phyloP scores from a whole-genome alignment of 2,113 vertebrate genomes.

The Ceyx cyanopectus region DNA sequence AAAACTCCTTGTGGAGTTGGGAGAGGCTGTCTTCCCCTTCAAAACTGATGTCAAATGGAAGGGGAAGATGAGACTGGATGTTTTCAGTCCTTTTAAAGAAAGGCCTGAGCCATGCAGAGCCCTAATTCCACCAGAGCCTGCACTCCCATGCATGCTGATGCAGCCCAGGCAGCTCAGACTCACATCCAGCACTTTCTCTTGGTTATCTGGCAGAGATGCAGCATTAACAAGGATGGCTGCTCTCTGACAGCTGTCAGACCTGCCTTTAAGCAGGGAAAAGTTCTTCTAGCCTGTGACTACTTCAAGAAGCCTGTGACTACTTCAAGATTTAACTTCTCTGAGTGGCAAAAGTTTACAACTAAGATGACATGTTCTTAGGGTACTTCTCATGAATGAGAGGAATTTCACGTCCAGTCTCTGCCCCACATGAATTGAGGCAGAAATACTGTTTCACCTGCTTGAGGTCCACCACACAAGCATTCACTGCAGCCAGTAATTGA shows the following conservation, averaged over 20 bases:
- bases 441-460: background rate
- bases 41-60: background rate
- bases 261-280: background rate
- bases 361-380: fast-evolving
- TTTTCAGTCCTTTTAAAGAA: background rate
- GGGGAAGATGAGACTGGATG: fast-evolving
- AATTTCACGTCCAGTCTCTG: background rate
- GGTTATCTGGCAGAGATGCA: background rate
- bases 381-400: background rate
- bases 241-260: background rate
- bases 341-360: background rate
- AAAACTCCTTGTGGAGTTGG: background rate
- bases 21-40: background rate
- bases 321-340: background rate
- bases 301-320: background rate
- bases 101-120: background rate
- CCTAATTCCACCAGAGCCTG: no score
- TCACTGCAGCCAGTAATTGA: background rate
- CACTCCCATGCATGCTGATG: background rate
- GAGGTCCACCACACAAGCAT: background rate
- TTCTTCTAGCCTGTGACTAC: background rate
- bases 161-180: background rate
- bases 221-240: background rate
- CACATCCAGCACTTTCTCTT: background rate
- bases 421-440: background rate